Evolutionary conservation across 2,113 vertebrate genomes (phyloP), one percentile per base, ranked within the genome.

Genomic region (Sorex fumeus): DNA sequence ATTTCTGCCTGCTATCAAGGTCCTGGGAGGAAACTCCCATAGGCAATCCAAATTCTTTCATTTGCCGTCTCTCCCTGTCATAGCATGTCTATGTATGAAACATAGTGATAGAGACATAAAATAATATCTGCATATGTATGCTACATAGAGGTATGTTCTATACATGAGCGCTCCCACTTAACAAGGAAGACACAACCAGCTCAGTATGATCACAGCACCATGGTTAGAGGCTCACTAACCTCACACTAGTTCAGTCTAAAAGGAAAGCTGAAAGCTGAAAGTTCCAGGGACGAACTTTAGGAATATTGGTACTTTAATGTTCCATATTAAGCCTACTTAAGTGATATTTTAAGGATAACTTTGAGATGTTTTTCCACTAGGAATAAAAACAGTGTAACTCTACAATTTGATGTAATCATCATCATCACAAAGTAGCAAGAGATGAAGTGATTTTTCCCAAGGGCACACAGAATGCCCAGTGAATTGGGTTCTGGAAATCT

Each of bases 301-400:
- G 50, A 8, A 57, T 83, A 78, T 84, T 47, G 67, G 84, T 69
- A 57, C 34, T 19, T 36, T 12, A 67, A 3, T 30, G 34, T 67
- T 84, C 25, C 45, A 91, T 88, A n/a, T 57, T 57, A 72, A 74
- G 2, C 30, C 67, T 53, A 87, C 47, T 76, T 76, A 75, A 87
- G 72, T 83, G 16, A 77, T 71, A 13, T 25, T 72, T 25, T 84
- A 72, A 45, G 34, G 25, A 45, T 88, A 82, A 77, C 77, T 50
- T 53, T 87, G 64, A 23, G 10, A 87, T 15, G 64, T 21, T 71
- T 87, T 87, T 85, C 23, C 71, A 53, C 6, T 28, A 83, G 57
- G 57, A 79, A 79, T 78, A 84, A 92, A 47, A 57, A 32, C 5
- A 74, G 16, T 34, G 53, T 79, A 28, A 78, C 25, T 84, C 1